phyloP scores from a whole-genome alignment of 2,797 vertebrate genomes.

The Microctenopoma lineatum region DNA sequence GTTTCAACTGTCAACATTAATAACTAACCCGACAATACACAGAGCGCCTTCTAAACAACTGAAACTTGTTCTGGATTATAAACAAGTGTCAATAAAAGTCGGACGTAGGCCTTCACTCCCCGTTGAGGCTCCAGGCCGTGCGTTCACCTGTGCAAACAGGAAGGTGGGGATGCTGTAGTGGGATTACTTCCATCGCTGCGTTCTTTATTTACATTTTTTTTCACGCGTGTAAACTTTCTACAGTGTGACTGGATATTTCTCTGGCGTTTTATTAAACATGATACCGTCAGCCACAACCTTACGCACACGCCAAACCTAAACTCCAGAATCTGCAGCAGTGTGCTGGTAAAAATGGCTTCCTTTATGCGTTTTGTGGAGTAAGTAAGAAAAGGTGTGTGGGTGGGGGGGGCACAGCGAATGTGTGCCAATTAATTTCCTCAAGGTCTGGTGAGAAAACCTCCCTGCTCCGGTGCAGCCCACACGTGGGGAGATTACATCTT shows the following conservation, averaged over 20 bases:
- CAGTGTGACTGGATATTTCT: too few relatives aligned
- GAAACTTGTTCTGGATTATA: background rate
- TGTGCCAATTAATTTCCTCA: conserved; percentile 72
- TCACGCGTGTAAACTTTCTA: too few relatives aligned
- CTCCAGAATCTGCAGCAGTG: conserved; percentile 15
- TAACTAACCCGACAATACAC: background rate
- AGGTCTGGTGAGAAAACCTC: conserved; percentile 61
- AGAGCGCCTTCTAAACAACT: background rate
- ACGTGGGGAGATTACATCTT: conserved; percentile 91
- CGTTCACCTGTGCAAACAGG: too few relatives aligned
- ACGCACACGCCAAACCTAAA: too few relatives aligned
- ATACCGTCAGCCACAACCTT: too few relatives aligned
- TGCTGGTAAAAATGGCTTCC: conserved; percentile 28
- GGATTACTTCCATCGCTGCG: background rate
- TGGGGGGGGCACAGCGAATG: conserved; percentile 36
- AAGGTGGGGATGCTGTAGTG: too few relatives aligned
- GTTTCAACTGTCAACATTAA: background rate
- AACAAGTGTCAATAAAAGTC: background rate
- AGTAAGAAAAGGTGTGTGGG: background rate
- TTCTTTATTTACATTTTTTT: too few relatives aligned
- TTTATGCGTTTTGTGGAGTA: conserved; percentile 58
- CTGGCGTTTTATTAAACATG: too few relatives aligned
- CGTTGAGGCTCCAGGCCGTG: too few relatives aligned
- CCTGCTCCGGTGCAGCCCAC: conserved; percentile 61
- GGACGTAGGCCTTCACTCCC: background rate